Percentiles rank a stretch among this genome's conserved stretches.
phyloP scores from a whole-genome alignment of 2,888 invertebrate genomes.

The Chloroclysta siterata region DNA sequence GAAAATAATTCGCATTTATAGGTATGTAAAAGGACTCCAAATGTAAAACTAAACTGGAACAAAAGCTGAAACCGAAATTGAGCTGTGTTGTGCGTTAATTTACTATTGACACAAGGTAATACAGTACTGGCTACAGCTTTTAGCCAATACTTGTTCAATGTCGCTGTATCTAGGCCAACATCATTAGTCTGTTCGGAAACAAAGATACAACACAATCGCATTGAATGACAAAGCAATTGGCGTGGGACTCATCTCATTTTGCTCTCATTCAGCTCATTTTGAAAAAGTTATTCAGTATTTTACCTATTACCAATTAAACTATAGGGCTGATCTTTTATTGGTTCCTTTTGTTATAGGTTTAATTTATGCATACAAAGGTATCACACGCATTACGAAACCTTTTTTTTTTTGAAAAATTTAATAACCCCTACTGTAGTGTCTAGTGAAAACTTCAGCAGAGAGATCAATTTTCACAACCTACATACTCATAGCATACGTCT shows the following conservation, averaged over 20 bases:
- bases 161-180: constrained; percentile 29
- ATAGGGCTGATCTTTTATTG: no score
- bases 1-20: no score
- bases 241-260: neutral
- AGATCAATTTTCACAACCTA: neutral
- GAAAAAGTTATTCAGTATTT: neutral
- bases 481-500: no score
- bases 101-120: constrained; percentile 19
- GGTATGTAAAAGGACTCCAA: no score
- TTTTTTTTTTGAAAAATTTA: no score
- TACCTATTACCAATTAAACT: neutral
- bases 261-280: neutral
- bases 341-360: no score
- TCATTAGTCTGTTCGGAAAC: constrained; percentile 21
- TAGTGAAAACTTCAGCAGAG: no score
- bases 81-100: constrained; percentile 16
- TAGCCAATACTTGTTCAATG: constrained; percentile 26
- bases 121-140: constrained; percentile 21
- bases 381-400: no score
- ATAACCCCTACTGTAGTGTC: no score
- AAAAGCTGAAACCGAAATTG: neutral
- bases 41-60: no score
- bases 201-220: constrained; percentile 12
- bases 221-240: constrained; percentile 15
- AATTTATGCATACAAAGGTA: no score